Base-by-base conservation (phyloP, 2,888 invertebrate species). In the Protodeltote pygarga region DNA sequence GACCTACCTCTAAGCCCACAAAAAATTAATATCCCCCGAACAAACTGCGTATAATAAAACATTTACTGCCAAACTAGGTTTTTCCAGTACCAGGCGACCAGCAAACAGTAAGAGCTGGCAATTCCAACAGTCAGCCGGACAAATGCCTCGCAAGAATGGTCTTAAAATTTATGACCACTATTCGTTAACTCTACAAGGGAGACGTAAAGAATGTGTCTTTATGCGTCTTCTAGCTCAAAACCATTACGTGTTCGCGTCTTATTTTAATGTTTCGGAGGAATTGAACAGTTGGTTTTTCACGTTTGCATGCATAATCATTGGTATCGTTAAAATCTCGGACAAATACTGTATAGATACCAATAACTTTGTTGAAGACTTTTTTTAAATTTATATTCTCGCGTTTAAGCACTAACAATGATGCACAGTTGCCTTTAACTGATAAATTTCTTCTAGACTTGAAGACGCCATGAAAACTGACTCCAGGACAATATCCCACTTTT, bases 101-200 rank as follows among this genome's bases (percentile, higher is more conserved):
- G 70, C 73, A 75, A 74, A 75, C 73, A 73, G 75, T 73, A 71
- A 82, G 61, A 57, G 48, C 53, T 40, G 44, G 53, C 57, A 65
- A 68, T 66, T 68, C 46, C 53, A 41, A 11, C 50, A 68, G 81
- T 82, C 80, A 78, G 73, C 73, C 60, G 81, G 83, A 85, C 86
- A 85, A 85, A 85, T 85, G 83, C 76, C 75, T 70, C 73, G 65
- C 79, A 75, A 82, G 85, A 83, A 81, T 81, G 81, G 82, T 65
- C 75, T 71, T 62, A 60, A 62, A 77, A 86, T 86, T 85, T 85
- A 86, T 82, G 68, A 63, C 73, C 62, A 64, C 78, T 70, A 86
- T 86, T 78, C 75, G 84, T 86, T 82, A 80, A 71, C 71, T 66
- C 73, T 66, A 71, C 70, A 72, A 75, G 76, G 72, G 65, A 65